These are phyloP conservation scores for Melanostoma mellinum DNA, from an alignment of 2,888 invertebrate genomes.

Conservation along the genomic window DNA sequence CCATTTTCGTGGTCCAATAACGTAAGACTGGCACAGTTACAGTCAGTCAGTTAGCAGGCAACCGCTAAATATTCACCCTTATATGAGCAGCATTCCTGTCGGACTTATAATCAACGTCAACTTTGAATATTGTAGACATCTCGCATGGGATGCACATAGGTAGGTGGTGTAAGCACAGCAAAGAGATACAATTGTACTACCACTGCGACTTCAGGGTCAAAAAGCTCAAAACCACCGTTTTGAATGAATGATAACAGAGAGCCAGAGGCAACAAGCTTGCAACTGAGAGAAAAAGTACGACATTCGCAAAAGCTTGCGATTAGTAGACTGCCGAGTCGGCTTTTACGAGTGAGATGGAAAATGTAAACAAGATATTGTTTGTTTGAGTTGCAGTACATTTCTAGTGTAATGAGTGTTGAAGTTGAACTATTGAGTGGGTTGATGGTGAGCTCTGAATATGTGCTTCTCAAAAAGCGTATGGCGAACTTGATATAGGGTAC, in stretches of 20 bases:
- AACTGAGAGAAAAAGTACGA: conserved; percentile 21
- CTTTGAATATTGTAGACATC: conserved; percentile 16
- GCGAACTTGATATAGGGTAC: neutral
- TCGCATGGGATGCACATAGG: conserved; percentile 22
- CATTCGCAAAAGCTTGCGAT: conserved; percentile 33
- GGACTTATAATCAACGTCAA: conserved; percentile 32
- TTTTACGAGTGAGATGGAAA: conserved; percentile 14
- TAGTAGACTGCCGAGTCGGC: neutral
- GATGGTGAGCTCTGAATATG: neutral
- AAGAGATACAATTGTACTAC: conserved; percentile 39
- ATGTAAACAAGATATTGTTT: conserved; percentile 40
- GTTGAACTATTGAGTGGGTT: neutral
- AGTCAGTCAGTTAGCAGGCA: conserved; percentile 42
- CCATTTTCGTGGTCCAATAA: conserved; percentile 58
- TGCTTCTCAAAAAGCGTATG: neutral
- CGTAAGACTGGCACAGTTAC: conserved; percentile 63
- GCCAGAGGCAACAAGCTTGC: conserved; percentile 22
- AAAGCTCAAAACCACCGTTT: conserved; percentile 58
- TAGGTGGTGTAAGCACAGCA: conserved; percentile 12
- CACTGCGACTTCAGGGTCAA: conserved; percentile 62
- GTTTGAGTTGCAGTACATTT: conserved; percentile 3
- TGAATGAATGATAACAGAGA: conserved; percentile 68
- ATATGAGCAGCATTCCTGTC: conserved; percentile 46
- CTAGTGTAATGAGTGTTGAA: neutral
- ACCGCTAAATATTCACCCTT: conserved; percentile 41